A percentile compares a stretch with the other conserved stretches of the same genome.
Evolutionary conservation across 2,888 invertebrate genomes (phyloP).

Genomic region (Smittia sp.): DNA sequence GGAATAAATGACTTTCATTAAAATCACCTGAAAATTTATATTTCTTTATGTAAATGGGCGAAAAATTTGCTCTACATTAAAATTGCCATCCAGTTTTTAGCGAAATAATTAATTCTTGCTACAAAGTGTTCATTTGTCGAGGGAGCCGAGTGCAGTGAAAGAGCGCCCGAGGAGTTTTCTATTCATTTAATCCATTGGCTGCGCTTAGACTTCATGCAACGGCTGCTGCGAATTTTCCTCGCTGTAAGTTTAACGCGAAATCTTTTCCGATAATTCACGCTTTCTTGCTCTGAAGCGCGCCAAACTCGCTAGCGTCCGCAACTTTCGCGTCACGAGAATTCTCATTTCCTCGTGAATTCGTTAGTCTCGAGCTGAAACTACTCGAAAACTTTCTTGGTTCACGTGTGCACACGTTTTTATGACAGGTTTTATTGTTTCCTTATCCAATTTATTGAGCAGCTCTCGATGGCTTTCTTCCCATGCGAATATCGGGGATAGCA

Average conservation of each 20-base stretch:
- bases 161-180: not conserved
- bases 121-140: slow-evolving; percentile 22
- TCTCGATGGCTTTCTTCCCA: not conserved
- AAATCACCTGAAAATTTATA: slow-evolving; percentile 41
- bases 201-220: not conserved
- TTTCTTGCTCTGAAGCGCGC: not conserved
- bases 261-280: not conserved
- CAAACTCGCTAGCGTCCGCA: not conserved
- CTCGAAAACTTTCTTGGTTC: slow-evolving; percentile 1
- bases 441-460: not conserved
- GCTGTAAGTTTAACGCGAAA: not conserved
- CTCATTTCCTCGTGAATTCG: slow-evolving; percentile 17
- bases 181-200: too few relatives aligned
- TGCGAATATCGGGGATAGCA: not conserved
- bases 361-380: not conserved
- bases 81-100: not conserved
- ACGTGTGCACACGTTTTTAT: slow-evolving; percentile 34
- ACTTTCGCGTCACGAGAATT: slow-evolving; percentile 25
- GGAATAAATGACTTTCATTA: slow-evolving; percentile 39
- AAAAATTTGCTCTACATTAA: slow-evolving; percentile 11
- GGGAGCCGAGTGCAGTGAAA: not conserved
- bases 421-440: slow-evolving; percentile 35
- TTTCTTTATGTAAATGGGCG: slow-evolving; percentile 38
- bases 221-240: not conserved
- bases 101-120: slow-evolving; percentile 30